Evolutionary conservation across 1,140 invertebrate species (phyloP).

Genomic region (Bombus terrestris): DNA sequence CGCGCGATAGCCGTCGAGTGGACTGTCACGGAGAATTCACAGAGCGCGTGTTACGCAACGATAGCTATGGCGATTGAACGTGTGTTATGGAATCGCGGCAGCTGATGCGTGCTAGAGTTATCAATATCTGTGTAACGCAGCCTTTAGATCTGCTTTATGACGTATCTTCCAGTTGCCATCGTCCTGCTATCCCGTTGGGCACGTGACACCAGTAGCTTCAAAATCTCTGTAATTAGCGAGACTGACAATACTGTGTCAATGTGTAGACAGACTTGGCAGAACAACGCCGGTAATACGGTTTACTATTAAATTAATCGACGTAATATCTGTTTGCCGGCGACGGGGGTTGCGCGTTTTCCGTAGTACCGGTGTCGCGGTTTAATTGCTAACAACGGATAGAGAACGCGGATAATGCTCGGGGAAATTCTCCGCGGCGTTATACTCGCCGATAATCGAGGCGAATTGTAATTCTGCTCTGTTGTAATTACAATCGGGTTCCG

Average conservation of each 20-base stretch:
- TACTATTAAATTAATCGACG: slow-evolving; percentile 50
- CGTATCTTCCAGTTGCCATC: background rate
- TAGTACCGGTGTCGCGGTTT: background rate
- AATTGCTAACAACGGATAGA: background rate
- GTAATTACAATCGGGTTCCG: slow-evolving; percentile 14
- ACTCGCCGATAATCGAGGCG: slow-evolving; percentile 32
- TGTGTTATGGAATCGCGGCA: slow-evolving; percentile 50
- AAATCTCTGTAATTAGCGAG: slow-evolving; percentile 31
- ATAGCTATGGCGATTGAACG: slow-evolving; percentile 62
- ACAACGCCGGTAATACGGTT: background rate
- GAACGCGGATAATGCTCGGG: slow-evolving; percentile 9
- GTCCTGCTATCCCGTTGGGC: background rate
- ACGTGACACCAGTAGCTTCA: slow-evolving; percentile 13
- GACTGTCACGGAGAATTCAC: background rate
- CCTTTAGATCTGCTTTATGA: background rate
- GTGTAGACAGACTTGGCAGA: slow-evolving; percentile 21
- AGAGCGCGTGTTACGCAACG: slow-evolving; percentile 41
- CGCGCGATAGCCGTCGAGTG: background rate
- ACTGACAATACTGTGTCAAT: slow-evolving; percentile 31
- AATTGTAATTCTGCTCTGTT: slow-evolving; percentile 30
- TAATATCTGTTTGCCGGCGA: slow-evolving; percentile 37
- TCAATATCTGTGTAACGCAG: background rate
- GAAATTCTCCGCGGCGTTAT: slow-evolving; percentile 36
- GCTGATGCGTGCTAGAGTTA: slow-evolving; percentile 62
- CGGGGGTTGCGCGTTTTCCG: slow-evolving; percentile 22